Evolutionary conservation across 2,888 invertebrate species (phyloP), one percentile per base, ranked within the genome.

Genomic region (Nowickia ferox): DNA sequence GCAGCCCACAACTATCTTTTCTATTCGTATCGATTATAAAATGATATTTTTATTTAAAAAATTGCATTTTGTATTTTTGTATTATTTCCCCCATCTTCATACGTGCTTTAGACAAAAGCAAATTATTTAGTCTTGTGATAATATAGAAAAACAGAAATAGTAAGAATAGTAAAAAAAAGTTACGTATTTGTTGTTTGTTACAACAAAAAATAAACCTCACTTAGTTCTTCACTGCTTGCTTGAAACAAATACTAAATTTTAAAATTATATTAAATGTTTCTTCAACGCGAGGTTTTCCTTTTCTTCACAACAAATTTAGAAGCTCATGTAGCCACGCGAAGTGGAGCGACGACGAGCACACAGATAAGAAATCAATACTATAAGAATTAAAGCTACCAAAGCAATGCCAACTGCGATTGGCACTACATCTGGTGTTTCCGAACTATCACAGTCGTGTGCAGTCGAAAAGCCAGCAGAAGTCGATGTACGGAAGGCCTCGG

Each of bases 361-460:
- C 87, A 99, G 95, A 94, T 99, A 99, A 61, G 97, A 98, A 88
- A 97, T 95, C 88, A 99, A 95, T 74, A 99, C 98, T 88, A 98
- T 95, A 84, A 98, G 93, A 87, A 99, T 98, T 82, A 99, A 94
- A 71, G 95, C 97, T 87, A 97, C 97, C 82, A 99, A 94, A 71
- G 97, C 97, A 92, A 97, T 97, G 17, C 99, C 99, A 86, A 99
- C 99, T 30, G 97, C 98, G 91, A 99, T 98, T 38, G 99, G 99
- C 81, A 99, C 98, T 87, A 98, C 95, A 93, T 99, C 99, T 17
- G 97, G 95, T 8, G 96, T 95, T 89, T 96, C 95, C 51, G 94
- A 94, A 80, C 95, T 94, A 89, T 95, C 94, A 92, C 97, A 97
- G 90, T 97, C 96, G 93, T 94, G 93, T 95, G 96, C 96, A 86